phyloP scores from a whole-genome alignment of 2,797 vertebrate genomes.

The Platalea minor region DNA sequence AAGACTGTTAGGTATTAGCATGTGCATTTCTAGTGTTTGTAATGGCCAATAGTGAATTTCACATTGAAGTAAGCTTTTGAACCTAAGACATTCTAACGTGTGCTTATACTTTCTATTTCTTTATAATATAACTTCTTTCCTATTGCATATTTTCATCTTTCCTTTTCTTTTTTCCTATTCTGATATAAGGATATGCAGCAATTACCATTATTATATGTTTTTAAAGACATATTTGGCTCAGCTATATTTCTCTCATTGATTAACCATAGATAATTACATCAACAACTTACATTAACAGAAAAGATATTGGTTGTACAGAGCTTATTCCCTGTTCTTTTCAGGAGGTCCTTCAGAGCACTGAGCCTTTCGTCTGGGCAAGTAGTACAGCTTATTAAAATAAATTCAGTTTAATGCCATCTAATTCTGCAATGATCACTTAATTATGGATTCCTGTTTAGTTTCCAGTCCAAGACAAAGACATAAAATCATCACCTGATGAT shows the following conservation, averaged over 20 bases:
- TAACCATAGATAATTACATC: conserved; percentile 5
- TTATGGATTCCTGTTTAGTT: conserved; percentile 23
- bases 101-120: not conserved
- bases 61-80: not conserved
- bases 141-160: not conserved
- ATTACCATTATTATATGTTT: not conserved
- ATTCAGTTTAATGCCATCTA: conserved; percentile 29
- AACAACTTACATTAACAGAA: not conserved
- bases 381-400: conserved; percentile 41
- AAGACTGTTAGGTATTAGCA: not conserved
- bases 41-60: not conserved
- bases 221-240: not conserved
- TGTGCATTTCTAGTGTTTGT: not conserved
- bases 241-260: not conserved
- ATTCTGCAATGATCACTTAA: conserved; percentile 46
- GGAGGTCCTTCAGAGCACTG: not conserved
- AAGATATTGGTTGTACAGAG: not conserved
- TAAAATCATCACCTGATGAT: not conserved
- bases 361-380: conserved; percentile 29
- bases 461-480: not conserved
- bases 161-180: not conserved
- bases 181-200: not conserved
- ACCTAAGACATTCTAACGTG: not conserved
- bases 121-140: not conserved
- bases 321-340: not conserved